These are phyloP conservation scores for Acanthopleura granulata DNA, from an alignment of 2,888 invertebrate species.

Conservation along the genomic window DNA sequence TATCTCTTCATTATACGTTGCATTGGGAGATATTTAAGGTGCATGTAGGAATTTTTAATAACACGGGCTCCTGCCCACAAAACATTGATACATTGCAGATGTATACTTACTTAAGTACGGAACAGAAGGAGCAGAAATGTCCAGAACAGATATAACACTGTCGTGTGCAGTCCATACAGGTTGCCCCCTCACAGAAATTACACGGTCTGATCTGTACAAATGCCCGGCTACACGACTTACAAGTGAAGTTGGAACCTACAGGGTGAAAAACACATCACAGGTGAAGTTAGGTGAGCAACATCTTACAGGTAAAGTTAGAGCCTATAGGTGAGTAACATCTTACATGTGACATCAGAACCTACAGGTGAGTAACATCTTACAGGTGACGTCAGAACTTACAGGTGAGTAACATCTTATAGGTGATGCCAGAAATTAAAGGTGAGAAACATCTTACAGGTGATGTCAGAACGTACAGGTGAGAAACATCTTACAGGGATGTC, in stretches of 20 bases:
- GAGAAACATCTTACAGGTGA: neutral
- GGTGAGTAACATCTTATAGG: too few relatives aligned
- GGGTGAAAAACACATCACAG: neutral
- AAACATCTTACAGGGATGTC: too few relatives aligned
- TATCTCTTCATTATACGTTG: too few relatives aligned
- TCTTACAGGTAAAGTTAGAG: too few relatives aligned
- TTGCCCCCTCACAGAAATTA: conserved; percentile 45
- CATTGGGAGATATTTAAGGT: too few relatives aligned
- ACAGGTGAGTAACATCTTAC: neutral
- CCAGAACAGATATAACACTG: conserved; percentile 40
- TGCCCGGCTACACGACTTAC: conserved; percentile 2
- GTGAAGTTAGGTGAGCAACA: neutral
- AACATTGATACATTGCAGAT: too few relatives aligned
- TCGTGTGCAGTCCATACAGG: conserved; percentile 35
- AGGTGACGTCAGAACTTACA: neutral
- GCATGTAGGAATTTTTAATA: too few relatives aligned
- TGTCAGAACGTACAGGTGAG: neutral
- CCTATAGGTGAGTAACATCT: too few relatives aligned
- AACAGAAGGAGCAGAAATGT: conserved; percentile 47
- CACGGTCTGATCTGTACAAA: conserved; percentile 26
- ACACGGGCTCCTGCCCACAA: too few relatives aligned
- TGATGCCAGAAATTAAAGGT: too few relatives aligned
- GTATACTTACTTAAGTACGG: conserved; percentile 45
- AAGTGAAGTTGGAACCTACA: conserved; percentile 3
- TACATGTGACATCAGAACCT: neutral